Percentiles rank a stretch among this genome's conserved stretches.
phyloP scores from a whole-genome alignment of 2,888 invertebrate species.

The Agriopis marginaria region DNA sequence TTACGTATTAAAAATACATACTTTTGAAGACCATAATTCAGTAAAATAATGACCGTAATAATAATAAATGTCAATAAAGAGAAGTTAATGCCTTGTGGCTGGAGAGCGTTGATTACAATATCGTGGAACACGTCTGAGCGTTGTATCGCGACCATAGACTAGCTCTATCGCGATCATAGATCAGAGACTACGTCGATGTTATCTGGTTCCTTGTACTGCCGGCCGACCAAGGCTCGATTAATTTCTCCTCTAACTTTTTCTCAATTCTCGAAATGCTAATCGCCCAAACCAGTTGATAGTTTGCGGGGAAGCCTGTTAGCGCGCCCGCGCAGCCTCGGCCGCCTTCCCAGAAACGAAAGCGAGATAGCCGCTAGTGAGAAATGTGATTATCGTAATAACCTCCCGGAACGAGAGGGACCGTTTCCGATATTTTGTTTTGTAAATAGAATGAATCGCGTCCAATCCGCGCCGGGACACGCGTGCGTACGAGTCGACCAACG shows the following conservation, averaged over 20 bases:
- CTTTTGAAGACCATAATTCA: background rate
- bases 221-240: slow-evolving; percentile 29
- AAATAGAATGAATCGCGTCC: slow-evolving; percentile 54
- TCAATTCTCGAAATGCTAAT: slow-evolving; percentile 81
- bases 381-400: slow-evolving; percentile 83
- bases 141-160: slow-evolving; percentile 22
- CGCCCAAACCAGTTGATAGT: slow-evolving; percentile 77
- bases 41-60: slow-evolving; percentile 1
- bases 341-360: slow-evolving; percentile 82
- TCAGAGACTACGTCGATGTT: slow-evolving; percentile 28
- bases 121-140: slow-evolving; percentile 15
- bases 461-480: slow-evolving; percentile 5
- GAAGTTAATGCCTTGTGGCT: background rate
- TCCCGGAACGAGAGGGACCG: slow-evolving; percentile 73
- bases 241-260: slow-evolving; percentile 61
- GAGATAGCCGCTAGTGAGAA: slow-evolving; percentile 80
- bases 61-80: slow-evolving; percentile 13
- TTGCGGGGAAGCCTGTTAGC: slow-evolving; percentile 72
- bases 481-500: background rate
- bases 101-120: slow-evolving; percentile 27
- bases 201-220: slow-evolving; percentile 33
- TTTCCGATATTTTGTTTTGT: slow-evolving; percentile 69
- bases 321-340: slow-evolving; percentile 53
- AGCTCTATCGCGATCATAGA: slow-evolving; percentile 24
- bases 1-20: background rate